phyloP scores from a whole-genome alignment of 2,888 invertebrate genomes.

The Trichopoda pennipes region DNA sequence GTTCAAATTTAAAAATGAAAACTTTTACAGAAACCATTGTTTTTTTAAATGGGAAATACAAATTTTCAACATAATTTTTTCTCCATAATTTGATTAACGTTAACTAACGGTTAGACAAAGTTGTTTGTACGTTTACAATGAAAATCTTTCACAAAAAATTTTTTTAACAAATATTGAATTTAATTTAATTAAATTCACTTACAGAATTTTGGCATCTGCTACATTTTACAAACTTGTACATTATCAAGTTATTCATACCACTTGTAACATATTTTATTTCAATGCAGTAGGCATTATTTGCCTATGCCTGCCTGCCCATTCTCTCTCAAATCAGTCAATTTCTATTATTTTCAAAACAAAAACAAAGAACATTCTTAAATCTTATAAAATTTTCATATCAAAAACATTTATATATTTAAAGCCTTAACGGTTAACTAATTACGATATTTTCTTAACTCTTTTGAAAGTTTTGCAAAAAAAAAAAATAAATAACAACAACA shows the following conservation, averaged over 20 bases:
- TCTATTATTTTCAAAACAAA: slow-evolving; percentile 28
- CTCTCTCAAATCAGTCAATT: slow-evolving; percentile 54
- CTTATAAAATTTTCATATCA: slow-evolving; percentile 8
- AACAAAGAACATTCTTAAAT: slow-evolving; percentile 49
- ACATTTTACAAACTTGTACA: neutral
- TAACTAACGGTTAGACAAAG: too few relatives aligned
- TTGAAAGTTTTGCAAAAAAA: neutral
- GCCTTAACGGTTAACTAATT: neutral
- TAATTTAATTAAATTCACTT: neutral
- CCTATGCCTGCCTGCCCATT: neutral
- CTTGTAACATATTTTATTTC: neutral
- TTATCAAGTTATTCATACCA: neutral
- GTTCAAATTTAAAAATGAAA: slow-evolving; percentile 10
- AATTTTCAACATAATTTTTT: neutral
- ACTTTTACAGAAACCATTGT: slow-evolving; percentile 48
- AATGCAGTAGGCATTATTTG: neutral
- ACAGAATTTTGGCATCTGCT: neutral
- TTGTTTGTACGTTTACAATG: too few relatives aligned
- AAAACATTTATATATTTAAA: neutral
- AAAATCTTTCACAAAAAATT: neutral
- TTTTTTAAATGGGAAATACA: neutral
- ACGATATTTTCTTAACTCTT: slow-evolving; percentile 6
- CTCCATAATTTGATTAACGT: neutral
- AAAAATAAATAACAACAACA: too few relatives aligned
- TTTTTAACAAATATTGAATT: neutral